phyloP scores from a whole-genome alignment of 30 jellyfish, hydroid and myxozoan species.

The Pseudorhiza aurosa region DNA sequence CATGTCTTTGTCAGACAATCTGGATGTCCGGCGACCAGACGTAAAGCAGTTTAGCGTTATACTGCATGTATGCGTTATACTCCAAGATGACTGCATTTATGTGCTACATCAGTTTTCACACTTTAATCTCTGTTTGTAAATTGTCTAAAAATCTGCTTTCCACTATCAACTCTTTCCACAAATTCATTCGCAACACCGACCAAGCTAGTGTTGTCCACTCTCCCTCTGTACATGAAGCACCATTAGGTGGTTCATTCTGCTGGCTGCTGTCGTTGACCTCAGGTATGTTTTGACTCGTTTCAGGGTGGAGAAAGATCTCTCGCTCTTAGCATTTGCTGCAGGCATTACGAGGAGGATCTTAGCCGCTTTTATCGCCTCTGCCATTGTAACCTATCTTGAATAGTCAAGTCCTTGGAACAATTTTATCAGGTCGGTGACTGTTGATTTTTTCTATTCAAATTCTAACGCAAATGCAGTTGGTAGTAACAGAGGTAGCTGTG shows the following conservation, averaged over 20 bases:
- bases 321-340: conserved; percentile 42
- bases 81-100: too few species aligned
- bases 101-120: conserved; percentile 14
- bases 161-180: conserved; percentile 38
- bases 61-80: too few species aligned
- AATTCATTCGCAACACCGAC: conserved; percentile 29
- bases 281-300: conserved; percentile 60
- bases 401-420: conserved; percentile 33
- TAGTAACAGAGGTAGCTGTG: conserved; percentile 8
- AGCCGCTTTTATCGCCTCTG: conserved; percentile 38
- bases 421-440: conserved; percentile 16
- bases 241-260: conserved; percentile 54
- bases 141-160: conserved; percentile 58
- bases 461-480: conserved; percentile 3
- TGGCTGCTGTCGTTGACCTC: conserved; percentile 54
- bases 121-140: conserved; percentile 35
- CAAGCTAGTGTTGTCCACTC: conserved; percentile 25
- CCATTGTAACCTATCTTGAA: conserved; percentile 11
- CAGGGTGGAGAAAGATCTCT: conserved; percentile 69
- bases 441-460: conserved; percentile 7
- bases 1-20: too few species aligned
- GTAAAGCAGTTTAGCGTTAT: too few species aligned
- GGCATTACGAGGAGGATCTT: conserved; percentile 65
- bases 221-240: conserved; percentile 34
- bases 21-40: too few species aligned